A percentile compares a stretch with the other conserved stretches of the same genome.
These are phyloP conservation scores for Lutjanus campechanus DNA, from an alignment of 2,797 vertebrate species.

Conservation along the genomic window DNA sequence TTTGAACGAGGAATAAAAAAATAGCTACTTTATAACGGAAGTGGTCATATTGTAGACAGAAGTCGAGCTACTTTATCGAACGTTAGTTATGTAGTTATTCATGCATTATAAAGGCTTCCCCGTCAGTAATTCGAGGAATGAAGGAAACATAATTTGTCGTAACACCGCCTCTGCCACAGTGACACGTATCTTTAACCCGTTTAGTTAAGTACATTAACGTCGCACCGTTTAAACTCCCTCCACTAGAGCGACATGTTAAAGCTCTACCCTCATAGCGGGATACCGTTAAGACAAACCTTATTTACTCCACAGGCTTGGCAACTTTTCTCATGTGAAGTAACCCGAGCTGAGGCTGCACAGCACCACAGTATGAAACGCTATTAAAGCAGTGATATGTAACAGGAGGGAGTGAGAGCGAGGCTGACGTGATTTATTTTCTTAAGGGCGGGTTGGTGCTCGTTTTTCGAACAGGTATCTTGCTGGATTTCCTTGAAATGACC, in stretches of 20 bases:
- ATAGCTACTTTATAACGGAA: too few species aligned
- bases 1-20: too few species aligned
- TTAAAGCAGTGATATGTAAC: background rate
- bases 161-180: background rate
- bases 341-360: background rate
- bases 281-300: background rate
- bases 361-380: too few species aligned
- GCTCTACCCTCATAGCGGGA: background rate
- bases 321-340: background rate
- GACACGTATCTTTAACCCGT: background rate
- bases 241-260: background rate
- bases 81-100: background rate
- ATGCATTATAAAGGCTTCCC: too few species aligned
- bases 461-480: background rate
- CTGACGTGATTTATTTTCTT: fast-evolving
- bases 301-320: background rate
- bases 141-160: background rate
- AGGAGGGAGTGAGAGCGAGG: fast-evolving
- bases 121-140: fast-evolving
- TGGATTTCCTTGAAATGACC: constrained; percentile 16
- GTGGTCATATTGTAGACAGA: fast-evolving
- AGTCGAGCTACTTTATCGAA: fast-evolving
- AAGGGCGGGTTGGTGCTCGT: fast-evolving
- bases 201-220: constrained; percentile 10
- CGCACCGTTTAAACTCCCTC: background rate